phyloP scores from a whole-genome alignment of 2,113 vertebrate genomes.

The Alces alces region DNA sequence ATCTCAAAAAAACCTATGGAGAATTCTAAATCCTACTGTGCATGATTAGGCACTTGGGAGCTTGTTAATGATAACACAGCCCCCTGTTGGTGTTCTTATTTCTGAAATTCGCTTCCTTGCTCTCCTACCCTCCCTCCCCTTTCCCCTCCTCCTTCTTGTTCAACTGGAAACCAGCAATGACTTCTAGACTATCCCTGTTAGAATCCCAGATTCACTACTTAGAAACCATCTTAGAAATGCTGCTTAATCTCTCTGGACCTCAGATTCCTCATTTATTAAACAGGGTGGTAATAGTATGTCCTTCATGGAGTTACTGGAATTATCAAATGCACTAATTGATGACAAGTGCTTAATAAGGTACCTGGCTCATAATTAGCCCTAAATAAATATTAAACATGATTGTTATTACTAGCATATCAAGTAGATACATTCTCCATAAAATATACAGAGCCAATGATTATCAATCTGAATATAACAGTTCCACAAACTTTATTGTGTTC shows the following conservation, averaged over 20 bases:
- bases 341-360: not conserved
- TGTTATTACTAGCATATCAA: not conserved
- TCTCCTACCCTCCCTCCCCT: accelerated
- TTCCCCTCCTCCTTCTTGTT: not conserved
- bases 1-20: not conserved
- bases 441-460: not conserved
- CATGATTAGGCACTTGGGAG: not conserved
- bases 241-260: not conserved
- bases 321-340: not conserved
- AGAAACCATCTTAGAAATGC: not conserved
- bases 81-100: not conserved
- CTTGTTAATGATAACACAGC: not conserved
- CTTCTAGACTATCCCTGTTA: not conserved
- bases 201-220: not conserved
- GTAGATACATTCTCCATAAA: not conserved
- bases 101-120: not conserved
- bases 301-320: not conserved
- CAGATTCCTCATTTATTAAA: not conserved
- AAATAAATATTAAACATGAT: not conserved
- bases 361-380: not conserved
- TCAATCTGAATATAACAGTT: not conserved
- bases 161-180: not conserved
- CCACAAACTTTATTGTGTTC: not conserved
- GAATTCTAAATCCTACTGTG: not conserved
- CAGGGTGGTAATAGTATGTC: not conserved